Evolutionary conservation across 2,797 vertebrate species (phyloP).

Genomic region (Meriones psammophilus): DNA sequence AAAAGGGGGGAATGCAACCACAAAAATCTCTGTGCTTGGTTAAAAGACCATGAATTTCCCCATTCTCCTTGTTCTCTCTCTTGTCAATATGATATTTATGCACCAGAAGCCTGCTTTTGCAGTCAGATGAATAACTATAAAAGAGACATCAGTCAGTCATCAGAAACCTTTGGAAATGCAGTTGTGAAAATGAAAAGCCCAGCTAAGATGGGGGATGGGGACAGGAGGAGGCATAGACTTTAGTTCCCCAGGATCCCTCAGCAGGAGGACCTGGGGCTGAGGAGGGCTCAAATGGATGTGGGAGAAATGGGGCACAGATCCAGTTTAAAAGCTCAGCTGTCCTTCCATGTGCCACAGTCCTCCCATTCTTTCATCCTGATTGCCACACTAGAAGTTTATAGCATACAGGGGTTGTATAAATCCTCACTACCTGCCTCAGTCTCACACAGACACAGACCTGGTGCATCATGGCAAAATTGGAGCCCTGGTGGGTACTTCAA

Average conservation of each 20-base stretch:
- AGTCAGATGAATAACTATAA: constrained; percentile 55
- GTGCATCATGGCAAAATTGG: accelerated
- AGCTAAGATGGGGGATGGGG: neutral
- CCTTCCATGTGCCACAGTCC: neutral
- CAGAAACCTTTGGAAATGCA: constrained; percentile 62
- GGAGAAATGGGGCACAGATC: neutral
- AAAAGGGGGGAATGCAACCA: neutral
- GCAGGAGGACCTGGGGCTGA: neutral
- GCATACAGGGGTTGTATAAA: neutral
- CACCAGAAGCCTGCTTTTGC: constrained; percentile 44
- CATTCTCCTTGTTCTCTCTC: constrained; percentile 55
- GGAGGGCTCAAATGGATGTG: neutral
- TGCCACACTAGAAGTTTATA: neutral
- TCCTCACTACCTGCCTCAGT: accelerated
- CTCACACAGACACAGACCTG: neutral
- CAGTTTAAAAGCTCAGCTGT: neutral
- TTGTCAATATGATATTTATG: constrained; percentile 67
- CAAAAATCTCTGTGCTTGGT: constrained; percentile 46
- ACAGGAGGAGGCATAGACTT: too few relatives aligned
- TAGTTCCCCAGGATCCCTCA: accelerated
- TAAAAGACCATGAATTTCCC: constrained; percentile 72
- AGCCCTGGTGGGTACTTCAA: neutral
- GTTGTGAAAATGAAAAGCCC: neutral
- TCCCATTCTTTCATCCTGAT: neutral
- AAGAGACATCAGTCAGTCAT: constrained; percentile 63